A percentile compares a stretch with the other conserved stretches of the same genome.
These are phyloP conservation scores for Channa argus DNA, from an alignment of 2,113 vertebrate genomes.

Conservation along the genomic window DNA sequence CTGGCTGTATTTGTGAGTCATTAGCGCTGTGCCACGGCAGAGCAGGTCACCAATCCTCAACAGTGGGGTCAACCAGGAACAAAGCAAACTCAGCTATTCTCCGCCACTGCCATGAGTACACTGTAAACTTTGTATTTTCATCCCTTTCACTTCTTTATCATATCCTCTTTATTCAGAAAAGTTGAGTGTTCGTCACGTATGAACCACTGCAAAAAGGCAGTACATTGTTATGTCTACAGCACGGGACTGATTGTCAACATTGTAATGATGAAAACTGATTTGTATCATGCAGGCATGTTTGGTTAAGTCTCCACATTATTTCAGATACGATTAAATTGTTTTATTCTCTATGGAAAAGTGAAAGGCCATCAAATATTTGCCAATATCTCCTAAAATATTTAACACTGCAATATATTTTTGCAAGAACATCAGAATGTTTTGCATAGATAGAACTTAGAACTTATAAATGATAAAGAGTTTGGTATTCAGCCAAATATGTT, in stretches of 20 bases:
- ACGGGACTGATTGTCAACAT: neutral
- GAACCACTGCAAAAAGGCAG: neutral
- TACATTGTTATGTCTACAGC: neutral
- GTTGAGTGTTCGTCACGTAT: neutral
- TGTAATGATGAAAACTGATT: no score
- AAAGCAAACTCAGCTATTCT: conserved; percentile 43
- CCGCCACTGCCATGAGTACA: neutral
- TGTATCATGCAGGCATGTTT: neutral
- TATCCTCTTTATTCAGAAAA: neutral
- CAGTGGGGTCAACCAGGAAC: conserved; percentile 59
- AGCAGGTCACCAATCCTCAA: conserved; percentile 60
- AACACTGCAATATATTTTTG: no score
- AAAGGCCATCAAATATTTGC: neutral
- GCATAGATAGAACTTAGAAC: neutral
- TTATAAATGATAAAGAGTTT: neutral
- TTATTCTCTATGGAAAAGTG: neutral
- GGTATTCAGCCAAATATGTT: neutral
- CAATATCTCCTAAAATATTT: neutral
- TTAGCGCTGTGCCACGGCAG: conserved; percentile 61
- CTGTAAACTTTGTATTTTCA: neutral
- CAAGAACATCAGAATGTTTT: no score
- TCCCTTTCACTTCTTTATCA: neutral
- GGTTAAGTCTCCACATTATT: neutral
- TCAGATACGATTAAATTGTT: no score
- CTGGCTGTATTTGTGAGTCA: conserved; percentile 75